phyloP scores from a whole-genome alignment of 2,888 invertebrate species.

The Stramonita haemastoma region DNA sequence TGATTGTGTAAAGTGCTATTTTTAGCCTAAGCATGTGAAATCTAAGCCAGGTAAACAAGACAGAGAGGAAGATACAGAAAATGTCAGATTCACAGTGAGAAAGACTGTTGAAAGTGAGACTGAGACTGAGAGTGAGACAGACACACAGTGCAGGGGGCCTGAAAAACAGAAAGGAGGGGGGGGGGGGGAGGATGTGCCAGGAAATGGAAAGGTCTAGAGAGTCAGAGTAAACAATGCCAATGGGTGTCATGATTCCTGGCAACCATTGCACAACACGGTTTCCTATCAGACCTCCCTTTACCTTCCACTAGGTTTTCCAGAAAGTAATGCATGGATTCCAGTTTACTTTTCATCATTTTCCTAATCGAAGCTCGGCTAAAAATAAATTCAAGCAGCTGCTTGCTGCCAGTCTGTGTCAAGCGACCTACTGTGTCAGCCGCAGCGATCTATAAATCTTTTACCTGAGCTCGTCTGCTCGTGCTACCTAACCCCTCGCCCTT shows the following conservation, averaged over 20 bases:
- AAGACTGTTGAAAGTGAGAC: neutral
- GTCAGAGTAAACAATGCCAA: too few species aligned
- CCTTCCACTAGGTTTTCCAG: neutral
- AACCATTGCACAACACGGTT: neutral
- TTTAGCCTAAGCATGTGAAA: too few species aligned
- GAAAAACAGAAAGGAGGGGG: neutral
- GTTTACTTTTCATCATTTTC: neutral
- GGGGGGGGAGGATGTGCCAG: neutral
- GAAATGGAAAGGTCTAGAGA: too few species aligned
- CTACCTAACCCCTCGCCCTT: conserved; percentile 4
- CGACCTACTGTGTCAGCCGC: neutral
- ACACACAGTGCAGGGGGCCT: neutral
- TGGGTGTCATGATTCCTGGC: neutral
- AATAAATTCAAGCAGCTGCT: conserved; percentile 11
- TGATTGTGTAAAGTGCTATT: too few species aligned
- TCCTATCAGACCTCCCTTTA: neutral
- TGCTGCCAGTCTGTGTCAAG: conserved; percentile 9
- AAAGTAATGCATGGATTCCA: neutral
- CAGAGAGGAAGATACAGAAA: too few species aligned
- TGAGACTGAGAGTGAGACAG: neutral
- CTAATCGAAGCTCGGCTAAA: neutral
- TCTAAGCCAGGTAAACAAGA: too few species aligned
- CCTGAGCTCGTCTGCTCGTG: conserved; percentile 29
- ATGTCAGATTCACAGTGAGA: neutral
- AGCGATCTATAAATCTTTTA: conserved; percentile 28